phyloP scores from a whole-genome alignment of 2,113 vertebrate genomes.

The Lichenostomus cassidix region DNA sequence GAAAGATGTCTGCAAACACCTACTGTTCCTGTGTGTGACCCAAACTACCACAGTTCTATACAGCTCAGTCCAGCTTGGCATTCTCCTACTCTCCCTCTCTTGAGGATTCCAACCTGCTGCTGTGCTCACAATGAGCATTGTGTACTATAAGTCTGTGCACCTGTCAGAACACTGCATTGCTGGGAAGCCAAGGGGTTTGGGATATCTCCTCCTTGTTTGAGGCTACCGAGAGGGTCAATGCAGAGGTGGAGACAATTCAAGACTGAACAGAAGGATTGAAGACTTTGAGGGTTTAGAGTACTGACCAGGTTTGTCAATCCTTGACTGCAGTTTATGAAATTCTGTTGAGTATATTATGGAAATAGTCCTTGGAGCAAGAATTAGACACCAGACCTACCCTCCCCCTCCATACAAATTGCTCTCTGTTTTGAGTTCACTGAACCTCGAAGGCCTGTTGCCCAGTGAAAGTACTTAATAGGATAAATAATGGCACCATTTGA shows the following conservation, averaged over 20 bases:
- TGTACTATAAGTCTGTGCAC: not conserved
- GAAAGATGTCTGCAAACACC: not conserved
- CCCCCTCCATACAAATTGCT: not conserved
- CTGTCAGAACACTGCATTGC: not conserved
- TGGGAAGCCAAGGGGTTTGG: fast-evolving
- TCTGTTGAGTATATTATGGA: not conserved
- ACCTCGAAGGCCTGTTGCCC: not conserved
- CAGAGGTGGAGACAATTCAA: not conserved
- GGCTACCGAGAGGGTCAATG: not conserved
- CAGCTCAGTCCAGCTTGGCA: not conserved
- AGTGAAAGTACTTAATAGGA: not conserved
- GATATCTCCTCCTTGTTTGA: not conserved
- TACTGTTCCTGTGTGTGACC: not conserved
- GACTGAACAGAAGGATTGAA: not conserved
- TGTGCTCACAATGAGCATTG: not conserved
- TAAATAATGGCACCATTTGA: not conserved
- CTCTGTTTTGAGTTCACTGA: not conserved
- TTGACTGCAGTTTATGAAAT: not conserved
- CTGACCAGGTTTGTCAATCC: not conserved
- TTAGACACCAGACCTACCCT: not conserved
- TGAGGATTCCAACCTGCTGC: not conserved
- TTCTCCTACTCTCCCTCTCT: not conserved
- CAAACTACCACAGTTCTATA: not conserved
- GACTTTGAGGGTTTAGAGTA: not conserved
- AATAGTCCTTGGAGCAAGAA: not conserved